Evolutionary conservation across 2,888 invertebrate genomes (phyloP).

Genomic region (Hedychridium roseum): DNA sequence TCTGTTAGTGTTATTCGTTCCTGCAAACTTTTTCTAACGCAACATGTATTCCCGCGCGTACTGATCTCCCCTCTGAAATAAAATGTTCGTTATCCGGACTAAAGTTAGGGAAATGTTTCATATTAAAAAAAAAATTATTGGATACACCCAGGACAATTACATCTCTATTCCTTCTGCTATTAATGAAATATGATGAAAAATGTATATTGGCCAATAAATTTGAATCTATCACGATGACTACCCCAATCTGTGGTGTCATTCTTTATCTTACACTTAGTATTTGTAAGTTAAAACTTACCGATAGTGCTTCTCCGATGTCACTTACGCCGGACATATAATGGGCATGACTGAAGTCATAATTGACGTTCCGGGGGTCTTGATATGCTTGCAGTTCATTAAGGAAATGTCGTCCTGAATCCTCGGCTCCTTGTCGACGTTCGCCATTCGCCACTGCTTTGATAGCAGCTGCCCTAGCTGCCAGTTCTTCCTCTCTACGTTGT

Average conservation of each 20-base stretch:
- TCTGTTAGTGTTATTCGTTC: neutral
- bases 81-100: neutral
- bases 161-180: neutral
- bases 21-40: slow-evolving; percentile 27
- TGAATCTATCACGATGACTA: neutral
- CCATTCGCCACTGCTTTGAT: slow-evolving; percentile 71
- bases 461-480: slow-evolving; percentile 70
- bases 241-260: no score
- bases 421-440: slow-evolving; percentile 30
- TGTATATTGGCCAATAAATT: neutral
- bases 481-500: slow-evolving; percentile 78
- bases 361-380: slow-evolving; percentile 39
- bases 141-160: neutral
- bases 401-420: slow-evolving; percentile 42
- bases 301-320: slow-evolving; percentile 43
- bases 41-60: slow-evolving; percentile 40
- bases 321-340: slow-evolving; percentile 44
- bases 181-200: no score
- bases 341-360: slow-evolving; percentile 43
- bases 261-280: neutral
- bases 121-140: neutral
- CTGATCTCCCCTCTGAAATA: slow-evolving; percentile 43
- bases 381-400: slow-evolving; percentile 42
- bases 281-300: slow-evolving; percentile 40
- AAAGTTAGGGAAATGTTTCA: neutral